A percentile compares a stretch with the other conserved stretches of the same genome.
Conservation (phyloP, 2,888 invertebrate species). For the Aphodius sticticus region DNA sequence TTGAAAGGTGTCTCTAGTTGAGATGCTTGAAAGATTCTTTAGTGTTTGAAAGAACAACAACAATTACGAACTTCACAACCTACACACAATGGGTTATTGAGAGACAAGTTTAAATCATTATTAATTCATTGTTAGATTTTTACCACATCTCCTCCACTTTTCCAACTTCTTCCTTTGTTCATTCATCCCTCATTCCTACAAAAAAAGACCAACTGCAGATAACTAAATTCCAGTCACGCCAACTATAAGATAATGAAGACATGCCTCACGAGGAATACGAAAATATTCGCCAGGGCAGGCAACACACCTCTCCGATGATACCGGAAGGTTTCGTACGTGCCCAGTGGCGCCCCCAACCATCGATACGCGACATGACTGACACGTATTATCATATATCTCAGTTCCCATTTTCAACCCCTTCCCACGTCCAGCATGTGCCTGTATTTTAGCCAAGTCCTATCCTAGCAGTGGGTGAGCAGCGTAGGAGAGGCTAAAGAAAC, state of each 20-base stretch:
- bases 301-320: background rate
- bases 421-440: slow-evolving; percentile 36
- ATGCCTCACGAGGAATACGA: slow-evolving; percentile 6
- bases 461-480: background rate
- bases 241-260: background rate
- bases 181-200: no score
- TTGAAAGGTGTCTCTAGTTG: no score
- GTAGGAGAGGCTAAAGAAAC: slow-evolving; percentile 12
- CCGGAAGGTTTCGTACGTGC: slow-evolving; percentile 12
- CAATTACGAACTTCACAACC: no score
- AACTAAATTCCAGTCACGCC: background rate
- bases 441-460: slow-evolving; percentile 35
- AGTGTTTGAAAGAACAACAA: no score
- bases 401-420: slow-evolving; percentile 39
- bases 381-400: slow-evolving; percentile 45
- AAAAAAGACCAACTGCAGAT: no score
- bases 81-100: no score
- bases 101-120: no score
- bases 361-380: slow-evolving; percentile 42
- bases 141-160: no score
- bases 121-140: no score
- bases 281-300: background rate
- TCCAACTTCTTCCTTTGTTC: no score
- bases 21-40: no score
- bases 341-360: slow-evolving; percentile 5